Conservation (phyloP, 2,113 vertebrate species). For the Egretta garzetta region DNA sequence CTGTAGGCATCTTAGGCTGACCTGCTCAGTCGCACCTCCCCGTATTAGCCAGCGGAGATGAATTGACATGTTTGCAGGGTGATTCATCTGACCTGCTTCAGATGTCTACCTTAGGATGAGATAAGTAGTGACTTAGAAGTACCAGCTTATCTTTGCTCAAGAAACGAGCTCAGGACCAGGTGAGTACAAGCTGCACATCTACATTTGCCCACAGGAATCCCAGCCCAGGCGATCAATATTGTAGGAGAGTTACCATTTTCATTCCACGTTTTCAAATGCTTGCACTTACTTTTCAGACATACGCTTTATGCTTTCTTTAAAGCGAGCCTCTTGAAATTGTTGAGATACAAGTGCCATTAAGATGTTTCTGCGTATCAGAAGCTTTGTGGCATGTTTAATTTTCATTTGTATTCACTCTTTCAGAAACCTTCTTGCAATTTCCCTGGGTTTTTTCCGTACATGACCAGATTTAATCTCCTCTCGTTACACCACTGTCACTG, state of each 20-base stretch:
- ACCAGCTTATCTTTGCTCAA: not conserved
- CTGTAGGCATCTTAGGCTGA: not conserved
- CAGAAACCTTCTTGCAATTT: not conserved
- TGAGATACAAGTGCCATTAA: not conserved
- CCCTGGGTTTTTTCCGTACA: not conserved
- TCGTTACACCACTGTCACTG: not conserved
- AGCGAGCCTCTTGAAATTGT: not conserved
- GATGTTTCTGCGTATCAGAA: not conserved
- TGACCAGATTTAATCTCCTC: not conserved
- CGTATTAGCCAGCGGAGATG: accelerated
- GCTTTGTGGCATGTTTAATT: not conserved
- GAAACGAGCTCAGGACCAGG: not conserved
- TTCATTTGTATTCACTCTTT: not conserved
- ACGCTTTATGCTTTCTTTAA: not conserved
- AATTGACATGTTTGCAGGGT: not conserved
- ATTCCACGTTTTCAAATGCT: not conserved
- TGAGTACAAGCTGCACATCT: not conserved
- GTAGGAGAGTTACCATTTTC: not conserved
- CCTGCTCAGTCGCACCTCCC: not conserved
- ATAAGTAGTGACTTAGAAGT: not conserved
- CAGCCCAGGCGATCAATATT: accelerated
- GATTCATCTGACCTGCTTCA: not conserved
- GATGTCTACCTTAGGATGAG: not conserved
- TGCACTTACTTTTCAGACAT: not conserved
- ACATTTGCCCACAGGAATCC: not conserved